Percentiles rank a stretch among this genome's conserved stretches.
Conservation (phyloP, 2,113 vertebrate genomes). For the Microcebus murinus region DNA sequence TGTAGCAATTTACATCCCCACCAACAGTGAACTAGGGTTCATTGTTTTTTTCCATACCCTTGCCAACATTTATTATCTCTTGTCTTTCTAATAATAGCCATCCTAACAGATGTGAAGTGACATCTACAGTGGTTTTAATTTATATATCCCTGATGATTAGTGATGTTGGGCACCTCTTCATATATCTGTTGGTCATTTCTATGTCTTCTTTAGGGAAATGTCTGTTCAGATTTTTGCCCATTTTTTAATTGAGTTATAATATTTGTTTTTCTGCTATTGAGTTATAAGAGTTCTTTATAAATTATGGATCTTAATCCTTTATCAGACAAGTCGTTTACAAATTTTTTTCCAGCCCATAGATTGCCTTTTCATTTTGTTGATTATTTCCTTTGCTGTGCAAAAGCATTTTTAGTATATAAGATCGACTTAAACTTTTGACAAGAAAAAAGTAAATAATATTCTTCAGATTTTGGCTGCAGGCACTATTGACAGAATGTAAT, state of each 20-base stretch:
- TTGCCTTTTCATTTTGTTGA: background rate
- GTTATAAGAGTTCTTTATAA: background rate
- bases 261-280: background rate
- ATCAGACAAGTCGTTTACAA: background rate
- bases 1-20: background rate
- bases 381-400: background rate
- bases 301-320: background rate
- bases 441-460: background rate
- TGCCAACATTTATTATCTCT: background rate
- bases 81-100: background rate
- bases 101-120: background rate
- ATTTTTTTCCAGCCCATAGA: background rate
- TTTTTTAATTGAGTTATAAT: background rate
- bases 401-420: background rate
- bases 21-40: background rate
- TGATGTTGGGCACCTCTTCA: background rate
- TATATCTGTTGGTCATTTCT: background rate
- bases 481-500: background rate
- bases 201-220: background rate
- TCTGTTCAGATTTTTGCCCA: background rate
- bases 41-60: background rate
- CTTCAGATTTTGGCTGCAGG: background rate
- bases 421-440: background rate
- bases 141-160: background rate
- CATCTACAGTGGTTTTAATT: background rate